These are phyloP conservation scores for Temnopleurus reevesii DNA, from an alignment of 53 echinoderm and acorn worm species.

Conservation along the genomic window DNA sequence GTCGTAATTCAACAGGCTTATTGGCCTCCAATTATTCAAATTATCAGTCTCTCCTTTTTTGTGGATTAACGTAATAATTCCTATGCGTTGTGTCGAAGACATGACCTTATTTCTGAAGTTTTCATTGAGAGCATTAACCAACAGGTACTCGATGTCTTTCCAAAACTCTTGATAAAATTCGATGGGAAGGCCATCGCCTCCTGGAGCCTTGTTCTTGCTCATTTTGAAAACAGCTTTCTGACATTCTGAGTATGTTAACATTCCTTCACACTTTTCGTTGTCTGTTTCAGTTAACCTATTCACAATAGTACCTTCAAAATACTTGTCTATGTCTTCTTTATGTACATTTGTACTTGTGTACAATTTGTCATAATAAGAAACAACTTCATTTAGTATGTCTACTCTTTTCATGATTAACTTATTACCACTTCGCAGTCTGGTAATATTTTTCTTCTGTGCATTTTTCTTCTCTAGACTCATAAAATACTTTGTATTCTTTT, in stretches of 20 bases:
- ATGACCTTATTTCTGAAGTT: not conserved
- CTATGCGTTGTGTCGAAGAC: not conserved
- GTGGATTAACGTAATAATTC: not conserved
- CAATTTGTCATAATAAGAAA: not conserved
- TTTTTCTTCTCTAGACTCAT: not conserved
- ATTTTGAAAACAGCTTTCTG: not conserved
- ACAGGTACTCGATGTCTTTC: not conserved
- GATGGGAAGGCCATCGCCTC: not conserved
- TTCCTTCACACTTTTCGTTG: not conserved
- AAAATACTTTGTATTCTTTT: not conserved
- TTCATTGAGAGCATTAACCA: too few relatives aligned
- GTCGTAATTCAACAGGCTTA: not conserved
- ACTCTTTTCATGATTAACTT: not conserved
- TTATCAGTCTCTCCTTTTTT: too few relatives aligned
- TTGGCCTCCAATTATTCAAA: not conserved
- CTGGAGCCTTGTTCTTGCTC: not conserved
- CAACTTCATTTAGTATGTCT: too few relatives aligned
- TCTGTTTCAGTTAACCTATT: not conserved
- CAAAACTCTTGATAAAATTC: not conserved
- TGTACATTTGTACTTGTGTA: too few relatives aligned
- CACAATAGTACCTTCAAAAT: too few relatives aligned
- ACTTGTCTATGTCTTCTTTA: too few relatives aligned
- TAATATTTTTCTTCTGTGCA: too few relatives aligned
- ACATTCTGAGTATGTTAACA: slow-evolving; percentile 2
- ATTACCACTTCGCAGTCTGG: not conserved